phyloP scores from a whole-genome alignment of 2,888 invertebrate genomes.

The Loripinus fragilis region DNA sequence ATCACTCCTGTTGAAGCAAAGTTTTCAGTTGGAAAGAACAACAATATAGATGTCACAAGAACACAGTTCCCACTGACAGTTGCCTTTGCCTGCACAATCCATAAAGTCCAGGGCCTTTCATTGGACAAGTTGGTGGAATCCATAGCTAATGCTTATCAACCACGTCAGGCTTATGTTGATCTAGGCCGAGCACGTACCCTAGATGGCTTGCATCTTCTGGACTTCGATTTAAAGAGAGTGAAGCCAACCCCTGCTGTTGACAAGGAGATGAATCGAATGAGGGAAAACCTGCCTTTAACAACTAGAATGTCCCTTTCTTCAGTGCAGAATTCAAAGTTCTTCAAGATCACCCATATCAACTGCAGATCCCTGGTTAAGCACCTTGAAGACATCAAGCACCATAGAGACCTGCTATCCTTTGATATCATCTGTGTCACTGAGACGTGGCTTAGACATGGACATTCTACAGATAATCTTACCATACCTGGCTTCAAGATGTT shows the following conservation, averaged over 20 bases:
- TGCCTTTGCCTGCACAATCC: constrained; percentile 43
- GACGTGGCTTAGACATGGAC: neutral
- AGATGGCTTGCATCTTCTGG: constrained; percentile 30
- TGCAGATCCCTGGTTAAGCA: neutral
- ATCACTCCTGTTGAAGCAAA: constrained; percentile 19
- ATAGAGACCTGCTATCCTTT: neutral
- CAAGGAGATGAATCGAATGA: constrained; percentile 19
- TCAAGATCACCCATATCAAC: neutral
- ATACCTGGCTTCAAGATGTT: neutral
- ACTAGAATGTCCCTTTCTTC: neutral
- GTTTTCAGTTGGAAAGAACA: neutral
- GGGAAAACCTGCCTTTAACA: constrained; percentile 13
- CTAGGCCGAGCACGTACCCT: constrained; percentile 51
- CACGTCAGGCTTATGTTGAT: constrained; percentile 57
- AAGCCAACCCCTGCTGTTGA: constrained; percentile 10
- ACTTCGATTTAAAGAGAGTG: neutral
- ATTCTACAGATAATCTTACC: neutral
- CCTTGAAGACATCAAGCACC: neutral
- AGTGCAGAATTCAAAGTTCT: neutral
- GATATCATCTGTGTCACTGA: neutral
- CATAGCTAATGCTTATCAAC: constrained; percentile 35
- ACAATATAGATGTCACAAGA: constrained; percentile 33
- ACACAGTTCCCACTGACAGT: constrained; percentile 30
- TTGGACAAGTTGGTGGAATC: constrained; percentile 49
- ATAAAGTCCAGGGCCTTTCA: constrained; percentile 57